These are phyloP conservation scores for Himalopsyche japonica DNA, from an alignment of 2,888 invertebrate genomes.

Conservation along the genomic window DNA sequence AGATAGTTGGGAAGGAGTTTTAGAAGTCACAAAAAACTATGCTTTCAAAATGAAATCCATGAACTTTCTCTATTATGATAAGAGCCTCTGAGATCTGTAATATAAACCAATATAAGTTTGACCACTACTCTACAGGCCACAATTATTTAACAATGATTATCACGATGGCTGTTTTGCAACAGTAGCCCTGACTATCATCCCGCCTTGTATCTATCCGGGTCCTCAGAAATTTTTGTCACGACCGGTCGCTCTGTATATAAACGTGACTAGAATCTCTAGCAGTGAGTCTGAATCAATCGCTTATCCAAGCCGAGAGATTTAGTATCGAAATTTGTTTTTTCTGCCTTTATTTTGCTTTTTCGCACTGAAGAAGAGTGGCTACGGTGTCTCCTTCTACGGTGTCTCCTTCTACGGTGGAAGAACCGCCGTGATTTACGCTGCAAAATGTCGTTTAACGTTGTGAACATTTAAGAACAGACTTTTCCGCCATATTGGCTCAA, in stretches of 20 bases:
- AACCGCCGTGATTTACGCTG: background rate
- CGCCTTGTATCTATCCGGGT: slow-evolving; percentile 2
- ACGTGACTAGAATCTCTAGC: slow-evolving; percentile 32
- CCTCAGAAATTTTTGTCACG: slow-evolving; percentile 33
- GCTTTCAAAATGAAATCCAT: too few species aligned
- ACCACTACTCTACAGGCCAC: too few species aligned
- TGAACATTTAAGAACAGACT: background rate
- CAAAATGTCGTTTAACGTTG: background rate
- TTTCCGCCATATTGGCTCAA: background rate
- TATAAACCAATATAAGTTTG: too few species aligned
- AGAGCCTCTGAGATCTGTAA: too few species aligned
- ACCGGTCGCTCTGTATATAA: slow-evolving; percentile 31
- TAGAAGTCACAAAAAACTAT: too few species aligned
- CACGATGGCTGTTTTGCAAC: background rate
- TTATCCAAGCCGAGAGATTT: slow-evolving; percentile 28
- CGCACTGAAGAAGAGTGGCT: background rate
- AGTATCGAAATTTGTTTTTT: slow-evolving; percentile 33
- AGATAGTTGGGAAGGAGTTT: too few species aligned
- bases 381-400: background rate
- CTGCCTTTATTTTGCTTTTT: slow-evolving; percentile 5
- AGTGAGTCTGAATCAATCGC: slow-evolving; percentile 35
- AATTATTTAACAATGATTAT: too few species aligned
- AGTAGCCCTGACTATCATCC: background rate
- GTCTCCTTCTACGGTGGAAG: background rate
- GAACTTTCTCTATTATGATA: too few species aligned